Conservation (phyloP, 2,113 vertebrate species). For the Lota lota region DNA sequence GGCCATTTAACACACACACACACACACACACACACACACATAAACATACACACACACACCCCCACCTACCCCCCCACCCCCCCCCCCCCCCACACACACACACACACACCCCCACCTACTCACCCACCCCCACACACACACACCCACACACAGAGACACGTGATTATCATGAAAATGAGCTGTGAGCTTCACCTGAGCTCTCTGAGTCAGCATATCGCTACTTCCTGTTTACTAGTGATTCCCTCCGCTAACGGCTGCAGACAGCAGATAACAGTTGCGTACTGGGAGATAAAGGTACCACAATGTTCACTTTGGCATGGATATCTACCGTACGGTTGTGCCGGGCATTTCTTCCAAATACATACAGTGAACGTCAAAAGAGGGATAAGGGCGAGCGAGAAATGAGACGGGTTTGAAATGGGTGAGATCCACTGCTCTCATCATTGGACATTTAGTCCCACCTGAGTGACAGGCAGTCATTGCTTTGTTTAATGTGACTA, state of each 20-base stretch:
- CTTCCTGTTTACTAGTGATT: slow-evolving; percentile 60
- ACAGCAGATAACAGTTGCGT: slow-evolving; percentile 59
- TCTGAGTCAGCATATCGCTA: slow-evolving; percentile 39
- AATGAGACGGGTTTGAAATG: background rate
- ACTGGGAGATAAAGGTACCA: slow-evolving; percentile 61
- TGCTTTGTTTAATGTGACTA: too few species aligned
- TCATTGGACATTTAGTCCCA: background rate
- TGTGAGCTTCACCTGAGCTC: slow-evolving; percentile 35
- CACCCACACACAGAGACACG: slow-evolving; percentile 9
- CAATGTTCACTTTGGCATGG: slow-evolving; percentile 49
- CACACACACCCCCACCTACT: too few species aligned
- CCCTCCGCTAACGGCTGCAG: slow-evolving; percentile 57
- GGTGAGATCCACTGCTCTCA: slow-evolving; percentile 7
- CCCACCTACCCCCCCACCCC: too few species aligned
- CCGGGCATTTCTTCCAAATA: slow-evolving; percentile 25
- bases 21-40: slow-evolving; percentile 3
- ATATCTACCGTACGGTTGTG: slow-evolving; percentile 24
- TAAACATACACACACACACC: background rate
- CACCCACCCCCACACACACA: background rate
- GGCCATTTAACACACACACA: slow-evolving; percentile 9
- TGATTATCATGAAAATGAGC: slow-evolving; percentile 60
- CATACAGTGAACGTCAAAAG: background rate
- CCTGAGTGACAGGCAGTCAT: too few species aligned
- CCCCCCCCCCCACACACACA: too few species aligned
- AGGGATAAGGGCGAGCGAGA: slow-evolving; percentile 9